These are phyloP conservation scores for Coenonympha glycerion DNA, from an alignment of 2,888 invertebrate species.

Conservation along the genomic window DNA sequence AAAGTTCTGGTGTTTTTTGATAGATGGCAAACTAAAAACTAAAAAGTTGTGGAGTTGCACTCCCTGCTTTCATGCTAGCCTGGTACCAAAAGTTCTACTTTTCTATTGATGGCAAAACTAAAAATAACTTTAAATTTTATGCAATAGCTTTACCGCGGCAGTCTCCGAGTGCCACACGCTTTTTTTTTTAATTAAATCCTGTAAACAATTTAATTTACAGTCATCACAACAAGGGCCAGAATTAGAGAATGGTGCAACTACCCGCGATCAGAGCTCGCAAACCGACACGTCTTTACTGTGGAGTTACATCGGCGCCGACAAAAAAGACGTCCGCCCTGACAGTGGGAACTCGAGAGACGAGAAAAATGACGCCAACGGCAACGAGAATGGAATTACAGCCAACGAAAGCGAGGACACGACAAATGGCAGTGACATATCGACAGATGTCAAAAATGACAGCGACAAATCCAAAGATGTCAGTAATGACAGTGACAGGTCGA, in stretches of 20 bases:
- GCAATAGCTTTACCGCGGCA: no score
- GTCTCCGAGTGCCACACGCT: no score
- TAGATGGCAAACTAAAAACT: no score
- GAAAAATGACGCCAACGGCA: not conserved
- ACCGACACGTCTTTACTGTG: constrained; percentile 34
- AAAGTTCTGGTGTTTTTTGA: no score
- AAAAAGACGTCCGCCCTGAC: not conserved
- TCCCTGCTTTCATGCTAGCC: no score
- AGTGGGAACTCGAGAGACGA: not conserved
- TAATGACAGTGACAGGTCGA: not conserved
- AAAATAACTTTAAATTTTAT: no score
- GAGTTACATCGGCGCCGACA: constrained; percentile 2
- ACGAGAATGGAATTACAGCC: not conserved
- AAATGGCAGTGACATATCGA: not conserved
- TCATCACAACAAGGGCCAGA: constrained; percentile 51
- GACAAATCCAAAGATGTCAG: not conserved
- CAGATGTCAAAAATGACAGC: not conserved
- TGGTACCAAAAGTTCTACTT: no score
- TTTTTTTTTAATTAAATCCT: no score
- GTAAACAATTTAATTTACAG: constrained; percentile 39
- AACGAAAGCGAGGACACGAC: not conserved
- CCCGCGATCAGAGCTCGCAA: constrained; percentile 46
- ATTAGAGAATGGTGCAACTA: constrained; percentile 33
- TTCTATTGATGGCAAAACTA: no score
- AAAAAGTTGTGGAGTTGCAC: no score